phyloP scores from a whole-genome alignment of 1,140 invertebrate genomes.

The Plectus sambesii region DNA sequence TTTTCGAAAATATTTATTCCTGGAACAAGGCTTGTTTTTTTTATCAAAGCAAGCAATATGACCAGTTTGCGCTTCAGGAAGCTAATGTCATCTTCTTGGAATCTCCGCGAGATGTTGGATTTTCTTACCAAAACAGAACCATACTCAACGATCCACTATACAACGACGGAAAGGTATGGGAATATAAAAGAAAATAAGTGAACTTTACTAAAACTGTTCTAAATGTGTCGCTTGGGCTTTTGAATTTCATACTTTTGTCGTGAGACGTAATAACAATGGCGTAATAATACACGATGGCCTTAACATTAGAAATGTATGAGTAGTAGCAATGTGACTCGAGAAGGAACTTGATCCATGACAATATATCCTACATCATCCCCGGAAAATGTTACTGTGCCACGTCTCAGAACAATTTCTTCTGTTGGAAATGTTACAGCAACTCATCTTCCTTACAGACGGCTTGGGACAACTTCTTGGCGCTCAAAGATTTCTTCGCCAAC shows the following conservation, averaged over 20 bases:
- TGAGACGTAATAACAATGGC: too few relatives aligned
- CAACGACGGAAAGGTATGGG: slow-evolving; percentile 46
- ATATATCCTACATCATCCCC: too few relatives aligned
- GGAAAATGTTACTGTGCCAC: too few relatives aligned
- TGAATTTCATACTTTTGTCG: too few relatives aligned
- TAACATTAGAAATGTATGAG: too few relatives aligned
- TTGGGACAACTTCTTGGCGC: slow-evolving; percentile 47
- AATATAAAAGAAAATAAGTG: slow-evolving; percentile 44
- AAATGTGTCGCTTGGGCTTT: slow-evolving; percentile 1
- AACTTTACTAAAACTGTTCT: slow-evolving; percentile 11
- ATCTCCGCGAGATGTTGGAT: slow-evolving; percentile 52
- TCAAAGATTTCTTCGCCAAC: slow-evolving; percentile 49
- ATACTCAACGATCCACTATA: slow-evolving; percentile 47
- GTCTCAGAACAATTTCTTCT: too few relatives aligned
- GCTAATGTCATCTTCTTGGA: slow-evolving; percentile 61
- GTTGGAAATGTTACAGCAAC: too few relatives aligned
- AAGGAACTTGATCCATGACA: too few relatives aligned
- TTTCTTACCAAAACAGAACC: slow-evolving; percentile 47
- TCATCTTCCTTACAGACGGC: slow-evolving; percentile 26
- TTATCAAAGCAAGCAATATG: too few relatives aligned
- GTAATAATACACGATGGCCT: too few relatives aligned
- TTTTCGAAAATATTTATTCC: slow-evolving; percentile 47
- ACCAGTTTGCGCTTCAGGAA: slow-evolving; percentile 51
- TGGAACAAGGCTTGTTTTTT: slow-evolving; percentile 50
- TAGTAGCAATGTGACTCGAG: too few relatives aligned